Base-by-base conservation (phyloP, 2,888 invertebrate species). In the Charanyca ferruginea region DNA sequence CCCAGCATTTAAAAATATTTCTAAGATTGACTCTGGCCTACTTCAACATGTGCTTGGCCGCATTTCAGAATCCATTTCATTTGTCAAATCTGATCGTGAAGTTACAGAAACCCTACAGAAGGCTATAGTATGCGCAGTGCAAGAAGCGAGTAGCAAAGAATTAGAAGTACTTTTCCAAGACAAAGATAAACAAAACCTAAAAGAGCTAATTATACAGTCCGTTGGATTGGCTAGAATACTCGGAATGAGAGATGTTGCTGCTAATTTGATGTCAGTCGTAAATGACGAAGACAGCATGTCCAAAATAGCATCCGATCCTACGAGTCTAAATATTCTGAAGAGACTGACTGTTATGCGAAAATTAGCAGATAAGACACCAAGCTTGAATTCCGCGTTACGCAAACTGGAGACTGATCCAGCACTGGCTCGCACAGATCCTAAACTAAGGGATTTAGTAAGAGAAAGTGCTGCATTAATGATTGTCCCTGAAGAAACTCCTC, bases 381-480 rank as follows among this genome's bases (percentile, higher is more conserved):
- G 96, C 20, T 94, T 97, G 67, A 93, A 96, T 74, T 95, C 96
- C 11, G 97, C 97, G 0, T 91, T 98, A 20, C 93, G 94, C 28
- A 96, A 97, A 80, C 90, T 98, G 44, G 96, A 96, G 86, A 96
- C 96, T 52, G 96, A 97, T 85, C 97, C 97, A 13, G 97, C 97
- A 84, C 91, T 96, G 69, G 97, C 97, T 65, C 96, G 97, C 66
- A 96, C 96, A 22, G 97, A 98, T 91, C 97, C 97, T 41, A 96
- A 96, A 71, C 93, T 98, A 23, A 94, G 97, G 54, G 97, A 97
- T 84, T 92, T 98, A 54, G 97, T 98, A 0, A 93, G 97, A 81
- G 97, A 97, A 88, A 97, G 97, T 88, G 97, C 97, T 2, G 96
- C 97, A 7, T 91, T 98, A 28, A 96, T 97, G 95, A 96, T 97